These are phyloP conservation scores for Strongylocentrotus purpuratus DNA, from an alignment of 35 echinoderm and acorn worm genomes.

Conservation along the genomic window DNA sequence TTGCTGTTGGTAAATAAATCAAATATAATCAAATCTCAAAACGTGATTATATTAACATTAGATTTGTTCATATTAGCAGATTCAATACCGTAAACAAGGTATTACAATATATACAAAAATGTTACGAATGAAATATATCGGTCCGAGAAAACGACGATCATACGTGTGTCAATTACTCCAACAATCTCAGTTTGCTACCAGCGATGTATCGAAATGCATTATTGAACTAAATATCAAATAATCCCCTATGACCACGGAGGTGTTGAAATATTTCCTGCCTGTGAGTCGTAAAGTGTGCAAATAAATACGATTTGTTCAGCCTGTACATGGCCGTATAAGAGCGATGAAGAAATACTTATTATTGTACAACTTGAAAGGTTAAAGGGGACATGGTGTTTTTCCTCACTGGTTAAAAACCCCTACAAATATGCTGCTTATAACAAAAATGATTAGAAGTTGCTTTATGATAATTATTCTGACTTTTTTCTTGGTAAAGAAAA, in stretches of 20 bases:
- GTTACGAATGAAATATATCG: background rate
- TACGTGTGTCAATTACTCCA: background rate
- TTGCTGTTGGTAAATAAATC: too few species aligned
- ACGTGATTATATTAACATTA: too few species aligned
- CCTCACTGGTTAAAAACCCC: too few species aligned
- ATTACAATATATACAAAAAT: too few species aligned
- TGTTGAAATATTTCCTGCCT: background rate
- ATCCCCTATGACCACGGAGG: background rate
- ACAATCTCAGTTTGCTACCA: background rate
- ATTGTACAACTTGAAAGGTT: background rate
- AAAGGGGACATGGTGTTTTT: background rate
- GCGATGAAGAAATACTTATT: background rate
- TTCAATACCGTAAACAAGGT: too few species aligned
- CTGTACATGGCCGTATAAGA: background rate
- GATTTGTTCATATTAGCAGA: too few species aligned
- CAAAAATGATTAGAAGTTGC: too few species aligned
- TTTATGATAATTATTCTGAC: too few species aligned
- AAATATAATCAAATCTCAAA: too few species aligned
- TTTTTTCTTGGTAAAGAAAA: too few species aligned
- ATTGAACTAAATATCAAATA: constrained; percentile 14
- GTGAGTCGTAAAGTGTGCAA: background rate
- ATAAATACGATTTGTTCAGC: background rate
- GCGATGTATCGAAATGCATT: background rate
- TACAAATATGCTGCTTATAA: too few species aligned
- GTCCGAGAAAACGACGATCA: background rate